A percentile compares a stretch with the other conserved stretches of the same genome.
Evolutionary conservation across 2,797 vertebrate genomes (phyloP).

Genomic region (Glyptemys insculpta): DNA sequence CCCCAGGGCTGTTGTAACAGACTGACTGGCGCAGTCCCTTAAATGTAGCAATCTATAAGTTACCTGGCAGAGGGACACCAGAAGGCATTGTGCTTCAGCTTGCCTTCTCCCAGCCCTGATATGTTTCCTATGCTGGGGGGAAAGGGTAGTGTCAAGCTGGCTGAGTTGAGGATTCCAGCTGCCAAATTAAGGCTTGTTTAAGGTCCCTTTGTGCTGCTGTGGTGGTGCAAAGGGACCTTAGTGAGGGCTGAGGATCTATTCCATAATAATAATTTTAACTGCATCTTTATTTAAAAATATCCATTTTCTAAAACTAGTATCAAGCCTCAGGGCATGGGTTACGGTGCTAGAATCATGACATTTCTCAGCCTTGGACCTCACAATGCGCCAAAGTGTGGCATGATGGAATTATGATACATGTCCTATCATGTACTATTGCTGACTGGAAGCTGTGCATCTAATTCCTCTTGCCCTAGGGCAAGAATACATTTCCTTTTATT

Average conservation of each 20-base stretch:
- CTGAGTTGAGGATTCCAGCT: neutral
- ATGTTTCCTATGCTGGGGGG: neutral
- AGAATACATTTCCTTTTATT: neutral
- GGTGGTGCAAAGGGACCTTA: neutral
- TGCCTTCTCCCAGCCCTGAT: neutral
- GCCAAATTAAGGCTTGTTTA: neutral
- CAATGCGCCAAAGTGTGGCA: neutral
- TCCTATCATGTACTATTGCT: neutral
- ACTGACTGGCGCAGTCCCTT: slow-evolving; percentile 35
- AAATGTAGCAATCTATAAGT: neutral
- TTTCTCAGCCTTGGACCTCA: neutral
- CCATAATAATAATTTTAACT: neutral
- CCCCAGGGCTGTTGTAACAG: neutral
- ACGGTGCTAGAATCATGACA: neutral
- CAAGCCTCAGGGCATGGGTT: neutral
- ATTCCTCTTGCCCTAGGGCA: neutral
- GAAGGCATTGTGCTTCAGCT: neutral
- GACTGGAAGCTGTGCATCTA: neutral
- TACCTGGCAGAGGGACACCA: neutral
- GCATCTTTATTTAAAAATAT: neutral
- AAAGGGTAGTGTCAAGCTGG: neutral
- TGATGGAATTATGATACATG: neutral
- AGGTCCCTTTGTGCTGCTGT: neutral
- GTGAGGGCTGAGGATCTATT: rapidly evolving
- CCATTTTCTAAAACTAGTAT: neutral